phyloP scores from a whole-genome alignment of 2,113 vertebrate genomes.

The Todiramphus chloris region DNA sequence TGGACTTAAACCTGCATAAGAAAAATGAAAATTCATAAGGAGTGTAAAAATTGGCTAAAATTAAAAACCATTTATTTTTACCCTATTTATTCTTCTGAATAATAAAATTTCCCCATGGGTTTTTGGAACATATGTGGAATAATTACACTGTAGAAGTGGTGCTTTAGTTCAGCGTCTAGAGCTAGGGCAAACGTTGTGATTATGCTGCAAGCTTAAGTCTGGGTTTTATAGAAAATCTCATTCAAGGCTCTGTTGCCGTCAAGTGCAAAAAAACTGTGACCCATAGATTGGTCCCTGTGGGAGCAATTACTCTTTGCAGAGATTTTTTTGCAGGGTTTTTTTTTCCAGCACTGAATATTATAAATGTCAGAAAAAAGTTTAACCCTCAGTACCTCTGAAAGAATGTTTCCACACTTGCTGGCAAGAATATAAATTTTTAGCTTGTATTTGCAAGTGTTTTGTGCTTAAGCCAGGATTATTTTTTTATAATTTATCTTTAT shows the following conservation, averaged over 20 bases:
- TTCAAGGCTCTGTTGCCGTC: conserved; percentile 73
- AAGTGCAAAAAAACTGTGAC: conserved; percentile 77
- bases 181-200: conserved; percentile 54
- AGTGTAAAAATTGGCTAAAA: conserved; percentile 63
- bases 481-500: background rate
- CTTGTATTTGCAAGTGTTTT: conserved; percentile 38
- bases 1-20: conserved; percentile 47
- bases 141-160: conserved; percentile 28
- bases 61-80: conserved; percentile 65
- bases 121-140: conserved; percentile 45
- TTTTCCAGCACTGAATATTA: conserved; percentile 73
- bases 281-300: conserved; percentile 84
- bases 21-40: conserved; percentile 69
- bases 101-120: conserved; percentile 31
- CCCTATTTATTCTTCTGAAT: conserved; percentile 38
- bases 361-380: conserved; percentile 81
- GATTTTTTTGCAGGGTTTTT: conserved; percentile 39
- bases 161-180: conserved; percentile 7
- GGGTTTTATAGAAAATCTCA: conserved; percentile 66
- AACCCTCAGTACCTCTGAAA: conserved; percentile 75
- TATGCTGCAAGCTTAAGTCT: conserved; percentile 59
- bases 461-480: background rate
- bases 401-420: conserved; percentile 58
- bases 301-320: conserved; percentile 88
- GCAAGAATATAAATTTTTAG: conserved; percentile 21